phyloP scores from a whole-genome alignment of 2,113 vertebrate genomes.

The Fulica atra region DNA sequence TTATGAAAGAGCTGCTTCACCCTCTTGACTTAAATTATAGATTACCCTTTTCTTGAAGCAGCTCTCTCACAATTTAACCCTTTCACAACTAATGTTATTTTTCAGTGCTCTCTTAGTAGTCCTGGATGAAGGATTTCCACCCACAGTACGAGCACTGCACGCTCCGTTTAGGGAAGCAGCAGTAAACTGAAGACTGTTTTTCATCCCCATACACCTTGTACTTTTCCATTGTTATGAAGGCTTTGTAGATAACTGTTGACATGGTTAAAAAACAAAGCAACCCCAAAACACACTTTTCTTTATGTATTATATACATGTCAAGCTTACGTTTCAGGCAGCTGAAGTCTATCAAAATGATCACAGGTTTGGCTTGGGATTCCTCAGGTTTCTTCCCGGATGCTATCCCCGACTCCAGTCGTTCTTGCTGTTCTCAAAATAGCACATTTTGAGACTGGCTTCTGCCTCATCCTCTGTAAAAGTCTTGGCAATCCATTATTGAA shows the following conservation, averaged over 20 bases:
- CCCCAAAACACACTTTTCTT: background rate
- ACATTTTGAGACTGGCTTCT: background rate
- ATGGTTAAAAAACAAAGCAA: background rate
- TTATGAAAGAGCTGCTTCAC: constrained; percentile 36
- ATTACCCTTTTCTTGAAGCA: constrained; percentile 9
- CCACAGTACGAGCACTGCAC: accelerated
- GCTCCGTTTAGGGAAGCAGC: background rate
- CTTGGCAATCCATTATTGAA: background rate
- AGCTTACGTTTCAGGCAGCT: background rate
- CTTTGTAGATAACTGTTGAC: background rate
- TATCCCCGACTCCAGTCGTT: background rate
- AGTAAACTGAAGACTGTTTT: background rate
- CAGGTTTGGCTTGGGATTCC: background rate
- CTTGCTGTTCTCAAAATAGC: background rate
- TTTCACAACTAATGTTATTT: accelerated
- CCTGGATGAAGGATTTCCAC: background rate
- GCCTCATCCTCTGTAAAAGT: background rate
- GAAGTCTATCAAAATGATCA: background rate
- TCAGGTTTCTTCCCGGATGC: background rate
- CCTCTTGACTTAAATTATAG: constrained; percentile 47
- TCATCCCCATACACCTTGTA: background rate
- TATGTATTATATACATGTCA: background rate
- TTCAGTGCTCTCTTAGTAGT: background rate
- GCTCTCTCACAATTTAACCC: constrained; percentile 26
- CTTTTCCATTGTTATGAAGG: background rate